These are phyloP conservation scores for Drosophila nikananu DNA, from an alignment of 1,140 invertebrate species.

Conservation along the genomic window DNA sequence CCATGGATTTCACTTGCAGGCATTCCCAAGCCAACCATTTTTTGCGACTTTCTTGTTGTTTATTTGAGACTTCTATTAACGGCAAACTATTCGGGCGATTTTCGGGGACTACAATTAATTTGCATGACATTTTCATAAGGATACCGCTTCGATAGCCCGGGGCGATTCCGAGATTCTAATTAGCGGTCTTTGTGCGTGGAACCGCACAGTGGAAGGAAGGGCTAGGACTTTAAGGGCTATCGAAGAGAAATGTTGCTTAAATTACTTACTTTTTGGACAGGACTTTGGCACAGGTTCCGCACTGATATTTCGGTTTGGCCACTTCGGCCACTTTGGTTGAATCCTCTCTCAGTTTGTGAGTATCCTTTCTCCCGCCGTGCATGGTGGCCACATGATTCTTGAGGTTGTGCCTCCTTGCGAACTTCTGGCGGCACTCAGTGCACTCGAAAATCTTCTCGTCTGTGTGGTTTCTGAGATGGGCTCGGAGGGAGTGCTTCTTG, in stretches of 20 bases:
- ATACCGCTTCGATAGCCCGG: constrained; percentile 18
- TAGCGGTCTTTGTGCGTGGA: constrained; percentile 29
- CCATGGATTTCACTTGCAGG: constrained; percentile 63
- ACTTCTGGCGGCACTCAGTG: constrained; percentile 87
- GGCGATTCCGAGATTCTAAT: constrained; percentile 47
- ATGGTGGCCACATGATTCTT: constrained; percentile 86
- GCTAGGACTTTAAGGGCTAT: neutral
- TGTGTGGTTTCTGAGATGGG: constrained; percentile 90
- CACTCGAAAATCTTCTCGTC: constrained; percentile 92
- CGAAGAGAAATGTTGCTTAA: neutral
- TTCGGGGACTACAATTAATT: constrained; percentile 42
- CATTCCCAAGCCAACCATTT: constrained; percentile 27
- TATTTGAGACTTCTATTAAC: constrained; percentile 28
- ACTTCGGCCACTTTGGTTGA: neutral
- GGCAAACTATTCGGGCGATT: constrained; percentile 42
- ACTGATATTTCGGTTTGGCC: constrained; percentile 84
- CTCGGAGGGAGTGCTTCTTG: constrained; percentile 88
- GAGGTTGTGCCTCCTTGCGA: constrained; percentile 88
- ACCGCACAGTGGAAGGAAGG: neutral
- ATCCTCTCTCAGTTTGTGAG: neutral
- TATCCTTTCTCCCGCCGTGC: constrained; percentile 71
- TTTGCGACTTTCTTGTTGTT: constrained; percentile 40
- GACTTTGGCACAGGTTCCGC: constrained; percentile 87
- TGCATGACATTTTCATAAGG: constrained; percentile 62
- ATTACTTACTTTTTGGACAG: constrained; percentile 88